These are phyloP conservation scores for Drosophila mercatorum DNA, from an alignment of 2,888 invertebrate genomes.

Conservation along the genomic window DNA sequence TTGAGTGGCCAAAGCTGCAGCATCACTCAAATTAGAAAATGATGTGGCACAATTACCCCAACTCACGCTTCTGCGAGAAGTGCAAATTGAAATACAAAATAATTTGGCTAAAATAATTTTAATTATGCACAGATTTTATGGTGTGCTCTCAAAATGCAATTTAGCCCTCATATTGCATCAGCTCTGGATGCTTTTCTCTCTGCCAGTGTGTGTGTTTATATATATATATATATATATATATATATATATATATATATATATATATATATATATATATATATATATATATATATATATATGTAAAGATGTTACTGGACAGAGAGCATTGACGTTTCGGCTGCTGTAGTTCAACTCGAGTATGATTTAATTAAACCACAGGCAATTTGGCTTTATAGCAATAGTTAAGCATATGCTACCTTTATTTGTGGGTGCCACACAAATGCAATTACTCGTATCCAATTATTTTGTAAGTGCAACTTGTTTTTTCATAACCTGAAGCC, in stretches of 20 bases:
- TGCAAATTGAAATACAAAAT: conserved; percentile 50
- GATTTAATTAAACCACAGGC: conserved; percentile 59
- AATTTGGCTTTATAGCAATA: conserved; percentile 20
- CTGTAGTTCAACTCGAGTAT: conserved; percentile 50
- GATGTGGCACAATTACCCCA: conserved; percentile 24
- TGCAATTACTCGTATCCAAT: conserved; percentile 18
- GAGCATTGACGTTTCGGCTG: conserved; percentile 34
- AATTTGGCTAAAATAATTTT: conserved; percentile 61
- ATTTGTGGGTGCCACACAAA: conserved; percentile 5
- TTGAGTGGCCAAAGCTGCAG: conserved; percentile 33
- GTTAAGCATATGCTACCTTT: conserved; percentile 7
- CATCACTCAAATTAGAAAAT: conserved; percentile 40
- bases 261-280: no score
- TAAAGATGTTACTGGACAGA: background rate
- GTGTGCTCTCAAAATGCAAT: conserved; percentile 26
- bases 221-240: no score
- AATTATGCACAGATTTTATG: conserved; percentile 65
- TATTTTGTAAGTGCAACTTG: conserved; percentile 7
- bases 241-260: no score
- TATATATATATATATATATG: no score
- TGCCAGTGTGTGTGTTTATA: background rate
- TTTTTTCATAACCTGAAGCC: conserved; percentile 2
- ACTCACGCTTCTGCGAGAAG: conserved; percentile 2
- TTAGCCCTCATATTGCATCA: background rate
- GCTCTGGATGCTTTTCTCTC: background rate